phyloP scores from a whole-genome alignment of 2,888 invertebrate species.

The Parnassius smintheus region DNA sequence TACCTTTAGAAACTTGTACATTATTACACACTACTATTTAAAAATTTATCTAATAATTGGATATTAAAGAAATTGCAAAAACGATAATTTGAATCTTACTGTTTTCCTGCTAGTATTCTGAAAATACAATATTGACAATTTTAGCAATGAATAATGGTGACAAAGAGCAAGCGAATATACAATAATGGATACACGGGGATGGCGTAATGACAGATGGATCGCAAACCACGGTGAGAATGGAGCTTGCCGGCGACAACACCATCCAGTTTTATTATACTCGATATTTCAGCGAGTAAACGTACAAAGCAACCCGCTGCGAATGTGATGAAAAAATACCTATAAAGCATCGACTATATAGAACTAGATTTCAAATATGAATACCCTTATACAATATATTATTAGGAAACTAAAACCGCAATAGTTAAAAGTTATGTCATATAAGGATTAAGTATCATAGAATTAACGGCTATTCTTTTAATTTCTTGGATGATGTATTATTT shows the following conservation, averaged over 20 bases:
- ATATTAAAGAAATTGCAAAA: too few relatives aligned
- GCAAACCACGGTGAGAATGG: constrained; percentile 53
- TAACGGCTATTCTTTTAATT: too few relatives aligned
- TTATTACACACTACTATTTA: too few relatives aligned
- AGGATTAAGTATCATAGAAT: too few relatives aligned
- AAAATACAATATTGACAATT: constrained; percentile 23
- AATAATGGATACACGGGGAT: constrained; percentile 47
- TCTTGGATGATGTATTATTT: too few relatives aligned
- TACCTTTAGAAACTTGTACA: too few relatives aligned
- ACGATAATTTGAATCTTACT: too few relatives aligned
- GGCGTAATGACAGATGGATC: constrained; percentile 65
- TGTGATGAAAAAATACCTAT: constrained; percentile 53
- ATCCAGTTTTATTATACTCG: constrained; percentile 57
- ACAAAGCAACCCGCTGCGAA: constrained; percentile 69
- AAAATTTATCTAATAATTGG: too few relatives aligned
- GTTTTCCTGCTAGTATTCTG: too few relatives aligned
- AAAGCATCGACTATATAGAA: constrained; percentile 20
- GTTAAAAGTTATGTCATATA: background rate
- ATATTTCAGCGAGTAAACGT: constrained; percentile 56
- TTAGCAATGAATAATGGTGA: constrained; percentile 46
- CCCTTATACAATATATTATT: background rate
- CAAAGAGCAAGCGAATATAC: constrained; percentile 44
- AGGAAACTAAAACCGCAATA: background rate
- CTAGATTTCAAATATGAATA: background rate
- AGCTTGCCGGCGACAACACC: constrained; percentile 44